phyloP scores from a whole-genome alignment of 2,113 vertebrate species.

The Halcyon senegalensis region DNA sequence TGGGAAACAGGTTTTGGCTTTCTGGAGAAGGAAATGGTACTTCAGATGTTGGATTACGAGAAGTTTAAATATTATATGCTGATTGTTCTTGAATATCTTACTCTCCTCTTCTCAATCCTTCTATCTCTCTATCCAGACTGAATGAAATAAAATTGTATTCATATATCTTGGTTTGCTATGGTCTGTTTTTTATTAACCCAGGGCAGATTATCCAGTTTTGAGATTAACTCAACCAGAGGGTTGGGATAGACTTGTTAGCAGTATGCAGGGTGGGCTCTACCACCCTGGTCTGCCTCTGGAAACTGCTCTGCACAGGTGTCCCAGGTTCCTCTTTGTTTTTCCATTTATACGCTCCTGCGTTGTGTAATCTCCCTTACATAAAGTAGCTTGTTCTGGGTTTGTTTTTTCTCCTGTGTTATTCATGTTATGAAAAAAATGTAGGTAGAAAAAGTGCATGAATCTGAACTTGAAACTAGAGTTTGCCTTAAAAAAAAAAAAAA shows the following conservation, averaged over 20 bases:
- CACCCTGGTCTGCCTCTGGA: not conserved
- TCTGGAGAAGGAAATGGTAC: not conserved
- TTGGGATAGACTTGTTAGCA: not conserved
- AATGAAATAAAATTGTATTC: not conserved
- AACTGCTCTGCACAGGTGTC: not conserved
- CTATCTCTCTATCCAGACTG: not conserved
- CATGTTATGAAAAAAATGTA: not conserved
- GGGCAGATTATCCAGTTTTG: not conserved
- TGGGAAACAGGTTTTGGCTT: not conserved
- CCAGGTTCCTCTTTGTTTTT: not conserved
- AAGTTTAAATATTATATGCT: not conserved
- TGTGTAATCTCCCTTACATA: not conserved
- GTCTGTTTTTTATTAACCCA: not conserved
- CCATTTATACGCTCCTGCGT: not conserved
- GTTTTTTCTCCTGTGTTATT: not conserved
- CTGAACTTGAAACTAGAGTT: not conserved
- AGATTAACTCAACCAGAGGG: not conserved
- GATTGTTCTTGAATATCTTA: not conserved
- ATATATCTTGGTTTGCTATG: not conserved
- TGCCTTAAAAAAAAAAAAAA: not conserved
- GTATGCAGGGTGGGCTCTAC: not conserved
- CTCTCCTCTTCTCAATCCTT: rapidly evolving
- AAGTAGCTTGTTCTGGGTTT: not conserved
- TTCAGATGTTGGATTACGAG: not conserved
- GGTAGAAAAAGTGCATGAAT: not conserved